Evolutionary conservation across 2,797 vertebrate genomes (phyloP).

Genomic region (Intellagama lesueurii): DNA sequence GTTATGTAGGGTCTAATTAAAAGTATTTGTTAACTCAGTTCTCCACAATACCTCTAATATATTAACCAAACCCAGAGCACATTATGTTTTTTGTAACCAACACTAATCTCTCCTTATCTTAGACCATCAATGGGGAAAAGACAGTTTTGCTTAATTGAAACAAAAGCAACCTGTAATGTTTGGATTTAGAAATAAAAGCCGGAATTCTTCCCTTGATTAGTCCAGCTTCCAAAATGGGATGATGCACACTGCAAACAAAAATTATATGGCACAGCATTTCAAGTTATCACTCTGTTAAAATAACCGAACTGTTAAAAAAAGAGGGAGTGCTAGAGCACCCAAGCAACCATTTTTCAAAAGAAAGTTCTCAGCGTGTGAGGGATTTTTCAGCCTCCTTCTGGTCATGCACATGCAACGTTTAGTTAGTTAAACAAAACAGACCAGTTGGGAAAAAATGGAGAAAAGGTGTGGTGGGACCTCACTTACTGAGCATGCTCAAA

Average conservation of each 20-base stretch:
- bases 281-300: constrained; percentile 28
- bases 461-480: constrained; percentile 61
- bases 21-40: too few species aligned
- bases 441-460: constrained; percentile 54
- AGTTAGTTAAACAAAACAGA: constrained; percentile 56
- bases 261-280: constrained; percentile 26
- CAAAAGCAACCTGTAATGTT: constrained; percentile 39
- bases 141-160: constrained; percentile 27
- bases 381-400: constrained; percentile 68
- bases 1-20: too few species aligned
- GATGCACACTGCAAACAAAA: constrained; percentile 43
- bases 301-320: constrained; percentile 43
- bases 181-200: constrained; percentile 15
- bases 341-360: constrained; percentile 47
- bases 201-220: constrained; percentile 34
- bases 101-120: constrained; percentile 33
- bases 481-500: constrained; percentile 84
- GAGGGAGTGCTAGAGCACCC: constrained; percentile 38
- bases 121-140: constrained; percentile 45
- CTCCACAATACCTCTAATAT: constrained; percentile 5
- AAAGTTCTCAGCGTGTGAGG: constrained; percentile 55
- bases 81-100: constrained; percentile 27
- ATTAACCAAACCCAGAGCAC: constrained; percentile 26
- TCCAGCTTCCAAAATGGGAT: constrained; percentile 33
- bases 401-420: constrained; percentile 81